Percentiles rank a stretch among this genome's conserved stretches.
phyloP scores from a whole-genome alignment of 2,113 vertebrate genomes.

The Thunnus maccoyii region DNA sequence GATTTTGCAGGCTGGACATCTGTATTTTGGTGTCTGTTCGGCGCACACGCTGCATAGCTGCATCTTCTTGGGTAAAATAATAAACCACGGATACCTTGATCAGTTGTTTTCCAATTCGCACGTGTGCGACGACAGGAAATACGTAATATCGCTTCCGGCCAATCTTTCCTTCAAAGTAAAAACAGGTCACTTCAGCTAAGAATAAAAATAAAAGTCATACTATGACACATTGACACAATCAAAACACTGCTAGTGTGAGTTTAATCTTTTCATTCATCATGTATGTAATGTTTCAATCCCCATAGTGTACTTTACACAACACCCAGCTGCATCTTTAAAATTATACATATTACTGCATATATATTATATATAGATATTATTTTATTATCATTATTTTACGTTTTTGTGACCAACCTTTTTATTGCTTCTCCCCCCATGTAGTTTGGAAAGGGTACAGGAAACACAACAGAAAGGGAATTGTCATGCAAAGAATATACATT shows the following conservation, averaged over 20 bases:
- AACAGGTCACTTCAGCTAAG: background rate
- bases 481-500: no score
- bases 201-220: background rate
- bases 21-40: slow-evolving; percentile 82
- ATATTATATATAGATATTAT: no score
- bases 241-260: no score
- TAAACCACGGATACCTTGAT: rapidly evolving
- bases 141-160: background rate
- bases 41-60: slow-evolving; percentile 82
- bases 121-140: background rate
- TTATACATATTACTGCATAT: no score
- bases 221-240: no score
- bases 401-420: no score
- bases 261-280: background rate
- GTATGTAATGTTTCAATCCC: background rate
- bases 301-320: background rate
- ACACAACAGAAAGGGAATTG: no score
- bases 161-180: slow-evolving; percentile 47
- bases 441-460: no score
- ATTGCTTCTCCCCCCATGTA: no score
- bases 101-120: no score
- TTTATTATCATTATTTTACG: no score
- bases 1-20: slow-evolving; percentile 83
- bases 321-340: background rate
- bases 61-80: slow-evolving; percentile 53